Conservation (phyloP, 1,140 invertebrate species). For the Phymorhynchus buccinoides region DNA sequence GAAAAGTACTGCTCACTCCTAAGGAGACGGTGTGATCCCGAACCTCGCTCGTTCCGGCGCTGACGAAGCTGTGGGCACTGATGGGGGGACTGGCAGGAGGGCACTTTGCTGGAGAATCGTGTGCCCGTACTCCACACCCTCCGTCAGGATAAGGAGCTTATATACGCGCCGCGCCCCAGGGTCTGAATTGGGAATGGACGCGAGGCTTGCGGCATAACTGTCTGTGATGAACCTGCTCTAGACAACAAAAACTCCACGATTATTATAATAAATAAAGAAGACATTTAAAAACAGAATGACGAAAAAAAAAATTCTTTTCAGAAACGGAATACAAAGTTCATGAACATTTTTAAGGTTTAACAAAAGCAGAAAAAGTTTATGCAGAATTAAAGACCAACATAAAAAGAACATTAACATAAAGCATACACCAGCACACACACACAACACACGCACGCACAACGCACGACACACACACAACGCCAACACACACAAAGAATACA, state of each 20-base stretch:
- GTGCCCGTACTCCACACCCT: background rate
- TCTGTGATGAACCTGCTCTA: too few relatives aligned
- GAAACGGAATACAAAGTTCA: too few relatives aligned
- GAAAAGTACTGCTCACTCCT: slow-evolving; percentile 65
- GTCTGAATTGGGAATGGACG: slow-evolving; percentile 46
- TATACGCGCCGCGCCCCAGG: background rate
- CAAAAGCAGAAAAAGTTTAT: background rate
- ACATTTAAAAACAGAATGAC: too few relatives aligned
- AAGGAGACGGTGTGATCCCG: slow-evolving; percentile 57
- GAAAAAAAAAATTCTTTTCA: too few relatives aligned
- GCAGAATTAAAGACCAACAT: too few relatives aligned
- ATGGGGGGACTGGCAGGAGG: slow-evolving; percentile 52
- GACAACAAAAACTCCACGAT: background rate
- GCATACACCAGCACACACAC: too few relatives aligned
- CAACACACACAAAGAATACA: slow-evolving; percentile 1
- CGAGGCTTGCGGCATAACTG: too few relatives aligned
- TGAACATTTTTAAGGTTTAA: background rate
- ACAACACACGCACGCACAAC: slow-evolving; percentile 21
- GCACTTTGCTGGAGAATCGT: slow-evolving; percentile 43
- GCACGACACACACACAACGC: background rate
- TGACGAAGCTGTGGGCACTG: slow-evolving; percentile 46
- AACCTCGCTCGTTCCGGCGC: slow-evolving; percentile 26
- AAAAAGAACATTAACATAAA: too few relatives aligned
- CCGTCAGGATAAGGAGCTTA: slow-evolving; percentile 30
- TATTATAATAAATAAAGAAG: background rate